phyloP scores from a whole-genome alignment of 2,113 vertebrate genomes.

The Corythaeola cristata region DNA sequence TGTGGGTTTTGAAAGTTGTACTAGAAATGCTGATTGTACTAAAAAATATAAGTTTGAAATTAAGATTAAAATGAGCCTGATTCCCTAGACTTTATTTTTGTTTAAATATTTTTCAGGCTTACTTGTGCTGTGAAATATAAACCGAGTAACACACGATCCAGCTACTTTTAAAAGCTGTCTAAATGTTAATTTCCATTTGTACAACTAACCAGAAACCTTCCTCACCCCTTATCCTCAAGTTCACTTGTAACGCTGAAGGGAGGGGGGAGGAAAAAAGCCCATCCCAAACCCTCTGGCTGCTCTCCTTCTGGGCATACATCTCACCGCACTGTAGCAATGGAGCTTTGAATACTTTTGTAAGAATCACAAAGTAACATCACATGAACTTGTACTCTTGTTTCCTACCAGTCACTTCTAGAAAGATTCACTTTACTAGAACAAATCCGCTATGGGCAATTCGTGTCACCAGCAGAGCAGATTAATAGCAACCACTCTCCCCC shows the following conservation, averaged over 20 bases:
- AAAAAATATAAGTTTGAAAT: not conserved
- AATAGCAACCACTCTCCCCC: slow-evolving; percentile 50
- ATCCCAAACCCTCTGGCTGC: not conserved
- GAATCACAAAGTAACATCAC: slow-evolving; percentile 60
- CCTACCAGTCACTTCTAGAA: slow-evolving; percentile 69
- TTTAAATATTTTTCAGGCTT: not conserved
- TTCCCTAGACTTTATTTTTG: not conserved
- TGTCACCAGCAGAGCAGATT: slow-evolving; percentile 66
- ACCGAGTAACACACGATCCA: not conserved
- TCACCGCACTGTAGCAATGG: not conserved
- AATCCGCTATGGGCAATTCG: slow-evolving; percentile 70
- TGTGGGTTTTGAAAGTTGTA: not conserved
- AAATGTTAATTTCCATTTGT: slow-evolving; percentile 43
- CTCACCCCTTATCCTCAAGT: not conserved
- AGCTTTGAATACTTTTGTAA: slow-evolving; percentile 49
- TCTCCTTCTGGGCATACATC: not conserved
- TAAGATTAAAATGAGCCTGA: not conserved
- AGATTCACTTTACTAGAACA: slow-evolving; percentile 71
- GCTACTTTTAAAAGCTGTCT: slow-evolving; percentile 29
- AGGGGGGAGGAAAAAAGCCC: not conserved
- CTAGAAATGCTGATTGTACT: not conserved
- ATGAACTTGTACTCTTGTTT: slow-evolving; percentile 61
- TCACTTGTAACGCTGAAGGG: not conserved
- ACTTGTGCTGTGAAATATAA: not conserved
- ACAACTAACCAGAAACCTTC: slow-evolving; percentile 3